Evolutionary conservation across 2,797 vertebrate genomes (phyloP), one percentile per base, ranked within the genome.

Genomic region (Spea hammondii): DNA sequence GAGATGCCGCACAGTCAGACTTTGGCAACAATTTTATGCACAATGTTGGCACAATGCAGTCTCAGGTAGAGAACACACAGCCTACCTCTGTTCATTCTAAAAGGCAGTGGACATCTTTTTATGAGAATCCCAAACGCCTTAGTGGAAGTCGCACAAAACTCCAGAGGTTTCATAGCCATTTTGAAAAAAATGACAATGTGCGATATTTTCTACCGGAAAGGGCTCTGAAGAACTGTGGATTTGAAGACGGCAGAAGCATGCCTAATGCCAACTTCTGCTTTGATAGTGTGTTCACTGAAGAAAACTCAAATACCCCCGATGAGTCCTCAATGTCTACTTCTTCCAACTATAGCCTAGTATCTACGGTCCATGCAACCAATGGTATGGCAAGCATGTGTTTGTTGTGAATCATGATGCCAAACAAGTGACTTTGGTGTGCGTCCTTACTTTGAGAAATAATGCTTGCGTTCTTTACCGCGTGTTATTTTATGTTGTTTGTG

Each of bases 31-130:
- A 79, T 78, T 72, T 62, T 78, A 79, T 82, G 0, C 87, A 75
- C 79, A 80, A 78, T 79, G 54, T 90, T 88, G 86, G 88, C 85
- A 50, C 89, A n/a, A 79, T 74, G 32, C 83, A 65, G 82, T 74
- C 70, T 0, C 86, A 88, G 57, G 87, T 89, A 78, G 90, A 89
- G 78, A 90, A 79, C 74, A 83, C 79, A 5, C 87, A 88, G 78
- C 83, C 88, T 77, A 85, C 86, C 46, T 79, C 88, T 85, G 91
- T 88, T 78, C 88, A 85, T 90, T 91, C 90, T 70, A 93, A 92
- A 79, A 93, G 87, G 88, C 92, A 93, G 84, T 95, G 93, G 92
- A 91, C 94, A 65, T 93, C 91, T 83, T 95, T 95, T 89, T 89
- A 88, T 68, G 91, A 94, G 86, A 89, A 76, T 86, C 72, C 88